Evolutionary conservation across 2,888 invertebrate genomes (phyloP), one percentile per base, ranked within the genome.

Genomic region (Mythimna ferrago): DNA sequence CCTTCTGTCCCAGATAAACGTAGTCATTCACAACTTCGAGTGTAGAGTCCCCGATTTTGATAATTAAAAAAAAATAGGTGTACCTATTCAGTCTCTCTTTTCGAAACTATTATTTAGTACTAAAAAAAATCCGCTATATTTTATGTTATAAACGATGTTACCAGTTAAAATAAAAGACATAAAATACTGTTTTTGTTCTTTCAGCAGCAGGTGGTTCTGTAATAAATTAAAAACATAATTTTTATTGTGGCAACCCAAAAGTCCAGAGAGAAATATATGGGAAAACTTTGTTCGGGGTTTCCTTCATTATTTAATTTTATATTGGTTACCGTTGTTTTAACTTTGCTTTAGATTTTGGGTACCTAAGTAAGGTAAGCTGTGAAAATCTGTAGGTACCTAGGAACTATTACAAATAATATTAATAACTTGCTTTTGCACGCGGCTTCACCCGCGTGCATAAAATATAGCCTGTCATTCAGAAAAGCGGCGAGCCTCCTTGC

Each of bases 191-290:
- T 70, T 81, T 60, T 61, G 66, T 63, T 16, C 35, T 63, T 63
- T 11, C 35, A 61, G 41, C 71, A 71, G 78, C 78, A 79, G 78
- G 64, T 68, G 82, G 79, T 68, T 56, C 58, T n/a, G 14, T 65
- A 73, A 82, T 80, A 80, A 80, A 80, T 82, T 79, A 63, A 73
- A 80, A 71, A 68, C 66, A 51, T 68, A 78, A 63, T 80, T 82
- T 80, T 80, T 80, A 73, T 73, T 80, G 80, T 80, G 74, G 83
- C 68, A 58, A 73, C 80, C 83, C 80, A 56, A 73, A 83, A 80
- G 83, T 80, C 80, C 26, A 60, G 38, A 51, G 83, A 67, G 61
- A 64, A 82, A 80, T 79, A 63, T 82, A 82, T 83, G 67, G 56
- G 44, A 38, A 63, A 79, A 83, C 54, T 82, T 80, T 51, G 56